Conservation (phyloP, 1,140 invertebrate species). For the Odontomachus brunneus region DNA sequence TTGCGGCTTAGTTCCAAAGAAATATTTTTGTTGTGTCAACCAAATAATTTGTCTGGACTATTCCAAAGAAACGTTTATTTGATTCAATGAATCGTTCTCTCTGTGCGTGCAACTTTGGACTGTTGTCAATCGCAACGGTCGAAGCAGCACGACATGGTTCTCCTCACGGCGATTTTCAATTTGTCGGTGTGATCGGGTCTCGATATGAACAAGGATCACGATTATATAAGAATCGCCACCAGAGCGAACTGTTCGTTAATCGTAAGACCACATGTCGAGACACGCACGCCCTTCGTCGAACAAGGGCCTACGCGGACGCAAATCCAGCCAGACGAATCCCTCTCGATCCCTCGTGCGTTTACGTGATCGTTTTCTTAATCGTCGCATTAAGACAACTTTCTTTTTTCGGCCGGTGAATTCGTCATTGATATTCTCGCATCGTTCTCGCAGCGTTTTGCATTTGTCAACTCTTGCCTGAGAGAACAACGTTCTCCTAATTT, state of each 20-base stretch:
- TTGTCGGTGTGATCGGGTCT: constrained; percentile 13
- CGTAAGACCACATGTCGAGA: constrained; percentile 58
- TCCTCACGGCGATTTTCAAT: constrained; percentile 24
- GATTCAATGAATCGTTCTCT: no score
- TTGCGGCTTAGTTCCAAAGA: no score
- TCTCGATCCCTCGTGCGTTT: constrained; percentile 38
- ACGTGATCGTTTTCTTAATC: constrained; percentile 57
- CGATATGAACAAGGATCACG: constrained; percentile 3
- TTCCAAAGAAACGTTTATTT: no score
- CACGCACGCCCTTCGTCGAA: constrained; percentile 55
- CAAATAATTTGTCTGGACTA: no score
- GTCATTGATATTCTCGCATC: constrained; percentile 31
- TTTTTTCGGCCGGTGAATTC: constrained; percentile 26
- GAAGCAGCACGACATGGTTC: not conserved
- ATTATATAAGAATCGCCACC: constrained; percentile 1
- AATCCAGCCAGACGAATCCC: constrained; percentile 17
- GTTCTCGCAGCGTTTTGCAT: not conserved
- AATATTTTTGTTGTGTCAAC: no score
- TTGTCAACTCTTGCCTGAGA: not conserved
- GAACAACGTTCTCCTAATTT: constrained; percentile 8
- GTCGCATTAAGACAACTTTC: constrained; percentile 44
- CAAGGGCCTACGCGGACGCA: constrained; percentile 46
- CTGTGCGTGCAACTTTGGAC: no score
- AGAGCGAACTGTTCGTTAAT: constrained; percentile 52
- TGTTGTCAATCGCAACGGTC: no score